Conservation (phyloP, 2,888 invertebrate genomes). For the Pantelozetes paolii region DNA sequence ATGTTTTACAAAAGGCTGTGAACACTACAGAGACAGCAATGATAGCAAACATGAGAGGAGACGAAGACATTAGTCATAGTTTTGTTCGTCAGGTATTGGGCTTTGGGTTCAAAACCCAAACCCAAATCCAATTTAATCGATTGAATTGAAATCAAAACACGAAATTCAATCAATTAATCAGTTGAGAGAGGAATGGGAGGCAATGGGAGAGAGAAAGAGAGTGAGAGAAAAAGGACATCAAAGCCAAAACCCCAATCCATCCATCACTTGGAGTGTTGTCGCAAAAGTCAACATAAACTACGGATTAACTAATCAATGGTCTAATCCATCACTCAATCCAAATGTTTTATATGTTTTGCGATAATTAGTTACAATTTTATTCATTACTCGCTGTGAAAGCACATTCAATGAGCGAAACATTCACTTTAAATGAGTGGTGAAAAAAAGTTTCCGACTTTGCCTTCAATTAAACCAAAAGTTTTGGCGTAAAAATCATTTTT, state of each 20-base stretch:
- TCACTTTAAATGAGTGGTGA: too few species aligned
- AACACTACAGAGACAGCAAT: not conserved
- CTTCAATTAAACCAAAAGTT: too few species aligned
- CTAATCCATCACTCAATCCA: not conserved
- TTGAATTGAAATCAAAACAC: not conserved
- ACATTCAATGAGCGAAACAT: too few species aligned
- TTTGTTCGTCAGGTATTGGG: constrained; percentile 2
- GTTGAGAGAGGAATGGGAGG: not conserved
- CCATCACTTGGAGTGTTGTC: constrained; percentile 3
- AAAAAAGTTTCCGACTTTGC: too few species aligned
- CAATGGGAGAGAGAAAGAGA: not conserved
- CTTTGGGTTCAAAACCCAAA: not conserved
- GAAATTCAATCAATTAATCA: constrained; percentile 26
- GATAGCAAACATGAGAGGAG: constrained; percentile 11
- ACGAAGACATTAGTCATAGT: constrained; percentile 18
- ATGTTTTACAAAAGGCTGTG: not conserved
- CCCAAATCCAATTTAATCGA: not conserved
- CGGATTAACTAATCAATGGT: not conserved
- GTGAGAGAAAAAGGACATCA: not conserved
- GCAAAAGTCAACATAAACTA: not conserved
- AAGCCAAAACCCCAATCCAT: not conserved
- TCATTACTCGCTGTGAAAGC: not conserved
- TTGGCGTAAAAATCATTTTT: too few species aligned
- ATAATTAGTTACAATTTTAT: not conserved
- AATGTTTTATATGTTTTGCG: not conserved